A percentile compares a stretch with the other conserved stretches of the same genome.
Evolutionary conservation across 2,113 vertebrate genomes (phyloP).

Genomic region (Gallinago jamesoni): DNA sequence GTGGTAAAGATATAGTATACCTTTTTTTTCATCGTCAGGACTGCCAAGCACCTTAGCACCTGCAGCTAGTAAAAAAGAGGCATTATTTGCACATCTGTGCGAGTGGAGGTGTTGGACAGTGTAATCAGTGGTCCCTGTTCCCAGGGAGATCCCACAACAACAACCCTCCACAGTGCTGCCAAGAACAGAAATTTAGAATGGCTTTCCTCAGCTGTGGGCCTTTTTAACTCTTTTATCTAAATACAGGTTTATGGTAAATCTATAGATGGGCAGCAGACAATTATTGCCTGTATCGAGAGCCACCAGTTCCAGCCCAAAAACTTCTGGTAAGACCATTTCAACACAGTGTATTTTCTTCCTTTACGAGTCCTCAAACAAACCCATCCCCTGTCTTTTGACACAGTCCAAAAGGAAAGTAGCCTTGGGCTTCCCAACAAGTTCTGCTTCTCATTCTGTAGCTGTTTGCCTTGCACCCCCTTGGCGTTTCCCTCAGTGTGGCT

Average conservation of each 20-base stretch:
- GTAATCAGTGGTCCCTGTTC: not conserved
- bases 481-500: not conserved
- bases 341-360: not conserved
- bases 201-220: not conserved
- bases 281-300: conserved; percentile 95
- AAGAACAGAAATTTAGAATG: not conserved
- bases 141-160: not conserved
- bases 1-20: not conserved
- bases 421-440: not conserved
- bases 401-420: not conserved
- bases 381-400: not conserved
- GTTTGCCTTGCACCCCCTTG: not conserved
- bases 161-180: not conserved
- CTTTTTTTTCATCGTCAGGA: not conserved
- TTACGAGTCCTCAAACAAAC: not conserved
- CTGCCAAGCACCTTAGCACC: not conserved
- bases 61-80: not conserved
- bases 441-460: not conserved
- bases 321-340: conserved; percentile 86
- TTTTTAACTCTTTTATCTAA: conserved; percentile 40
- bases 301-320: conserved; percentile 98
- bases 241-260: conserved; percentile 94
- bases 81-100: not conserved
- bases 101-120: not conserved
- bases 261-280: conserved; percentile 94